Evolutionary conservation across 2,797 vertebrate genomes (phyloP).

Genomic region (Lepus oiostolus): DNA sequence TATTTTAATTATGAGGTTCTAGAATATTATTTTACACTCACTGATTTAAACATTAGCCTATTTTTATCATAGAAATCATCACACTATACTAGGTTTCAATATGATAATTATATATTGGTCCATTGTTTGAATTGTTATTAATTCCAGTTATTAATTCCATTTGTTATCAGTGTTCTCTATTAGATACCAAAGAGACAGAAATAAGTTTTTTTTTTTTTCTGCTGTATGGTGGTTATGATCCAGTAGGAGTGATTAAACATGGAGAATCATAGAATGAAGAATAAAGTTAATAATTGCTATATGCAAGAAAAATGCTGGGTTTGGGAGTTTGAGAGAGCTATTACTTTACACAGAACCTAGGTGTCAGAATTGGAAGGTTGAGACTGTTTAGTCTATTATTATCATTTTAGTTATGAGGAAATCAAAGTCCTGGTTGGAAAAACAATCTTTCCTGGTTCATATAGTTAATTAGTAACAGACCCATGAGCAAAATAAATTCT

Average conservation of each 20-base stretch:
- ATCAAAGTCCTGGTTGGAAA: conserved; percentile 5
- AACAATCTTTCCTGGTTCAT: conserved; percentile 5
- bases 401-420: neutral
- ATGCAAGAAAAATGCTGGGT: neutral
- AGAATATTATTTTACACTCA: neutral
- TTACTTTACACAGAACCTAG: neutral
- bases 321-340: conserved; percentile 4
- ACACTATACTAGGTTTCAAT: neutral
- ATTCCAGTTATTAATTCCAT: neutral
- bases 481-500: conserved; percentile 25
- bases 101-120: conserved; percentile 16
- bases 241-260: neutral
- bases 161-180: neutral
- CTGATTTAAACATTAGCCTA: neutral
- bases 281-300: conserved; percentile 1
- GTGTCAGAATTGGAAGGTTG: neutral
- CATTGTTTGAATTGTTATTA: conserved; percentile 28
- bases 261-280: neutral
- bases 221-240: neutral
- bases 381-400: neutral
- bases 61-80: conserved; percentile 9
- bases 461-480: conserved; percentile 46
- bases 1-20: neutral
- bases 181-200: neutral
- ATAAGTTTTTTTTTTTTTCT: neutral